Evolutionary conservation across 23 tunicate genomes (phyloP).

Genomic region (Trididemnum nubilum): DNA sequence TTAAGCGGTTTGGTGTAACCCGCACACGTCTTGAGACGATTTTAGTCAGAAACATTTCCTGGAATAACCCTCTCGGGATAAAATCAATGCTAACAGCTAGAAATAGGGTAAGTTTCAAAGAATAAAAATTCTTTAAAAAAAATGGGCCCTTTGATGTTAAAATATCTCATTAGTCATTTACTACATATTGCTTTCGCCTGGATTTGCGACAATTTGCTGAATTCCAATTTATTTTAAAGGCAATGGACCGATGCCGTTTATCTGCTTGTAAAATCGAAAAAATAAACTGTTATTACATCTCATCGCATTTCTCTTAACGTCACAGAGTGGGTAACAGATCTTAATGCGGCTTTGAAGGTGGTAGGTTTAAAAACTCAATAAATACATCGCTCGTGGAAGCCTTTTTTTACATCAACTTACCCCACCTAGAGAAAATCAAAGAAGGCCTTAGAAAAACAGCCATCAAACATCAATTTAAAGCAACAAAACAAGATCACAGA

Average conservation of each 20-base stretch:
- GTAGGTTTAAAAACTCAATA: neutral
- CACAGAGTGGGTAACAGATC: neutral
- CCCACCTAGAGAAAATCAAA: slow-evolving; percentile 32
- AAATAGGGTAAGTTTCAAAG: no score
- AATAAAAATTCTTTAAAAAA: no score
- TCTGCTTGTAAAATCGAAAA: neutral
- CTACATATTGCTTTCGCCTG: neutral
- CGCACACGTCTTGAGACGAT: no score
- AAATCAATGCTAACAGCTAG: no score
- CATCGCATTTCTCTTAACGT: neutral
- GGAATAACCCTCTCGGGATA: no score
- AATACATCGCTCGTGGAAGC: neutral
- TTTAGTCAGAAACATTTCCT: no score
- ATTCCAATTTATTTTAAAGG: neutral
- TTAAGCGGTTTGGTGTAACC: no score
- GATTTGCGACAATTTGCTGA: neutral
- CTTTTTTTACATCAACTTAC: slow-evolving; percentile 1
- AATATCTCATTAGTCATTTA: neutral
- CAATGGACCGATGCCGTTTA: neutral
- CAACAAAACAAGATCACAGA: neutral
- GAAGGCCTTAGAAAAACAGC: neutral
- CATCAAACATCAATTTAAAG: neutral
- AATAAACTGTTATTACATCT: no score
- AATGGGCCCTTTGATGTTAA: neutral
- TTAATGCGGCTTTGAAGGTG: neutral